These are phyloP conservation scores for Meteorus colon DNA, from an alignment of 2,888 invertebrate genomes.

Conservation along the genomic window DNA sequence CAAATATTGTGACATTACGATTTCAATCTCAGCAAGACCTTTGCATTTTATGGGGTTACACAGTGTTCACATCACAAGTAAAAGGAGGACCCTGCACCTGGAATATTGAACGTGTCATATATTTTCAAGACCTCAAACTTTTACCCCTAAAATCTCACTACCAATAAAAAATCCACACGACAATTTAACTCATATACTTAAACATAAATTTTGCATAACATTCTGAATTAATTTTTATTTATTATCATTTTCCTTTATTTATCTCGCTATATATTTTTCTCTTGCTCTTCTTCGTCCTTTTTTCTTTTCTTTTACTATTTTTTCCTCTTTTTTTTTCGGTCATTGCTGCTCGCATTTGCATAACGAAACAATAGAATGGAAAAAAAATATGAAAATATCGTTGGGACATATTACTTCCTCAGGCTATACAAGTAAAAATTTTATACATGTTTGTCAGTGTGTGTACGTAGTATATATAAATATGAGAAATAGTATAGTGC, in stretches of 20 bases:
- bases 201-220: not conserved
- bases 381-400: conserved; percentile 14
- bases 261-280: conserved; percentile 46
- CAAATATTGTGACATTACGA: conserved; percentile 58
- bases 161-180: conserved; percentile 35
- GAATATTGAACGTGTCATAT: conserved; percentile 56
- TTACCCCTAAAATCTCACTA: conserved; percentile 1
- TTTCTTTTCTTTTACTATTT: not conserved
- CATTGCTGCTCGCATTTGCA: not conserved
- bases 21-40: conserved; percentile 64
- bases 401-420: conserved; percentile 25
- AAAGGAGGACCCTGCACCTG: conserved; percentile 33
- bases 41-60: conserved; percentile 60
- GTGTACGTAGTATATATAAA: not conserved
- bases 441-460: not conserved
- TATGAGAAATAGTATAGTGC: not conserved
- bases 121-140: conserved; percentile 9
- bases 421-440: conserved; percentile 14
- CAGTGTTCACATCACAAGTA: conserved; percentile 22
- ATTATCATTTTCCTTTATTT: conserved; percentile 49
- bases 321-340: not conserved
- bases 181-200: not conserved
- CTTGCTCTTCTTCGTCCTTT: no score
- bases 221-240: conserved; percentile 49
- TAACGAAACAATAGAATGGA: conserved; percentile 7